Conservation (phyloP, 2,888 invertebrate genomes). For the Habrosyne pyritoides region DNA sequence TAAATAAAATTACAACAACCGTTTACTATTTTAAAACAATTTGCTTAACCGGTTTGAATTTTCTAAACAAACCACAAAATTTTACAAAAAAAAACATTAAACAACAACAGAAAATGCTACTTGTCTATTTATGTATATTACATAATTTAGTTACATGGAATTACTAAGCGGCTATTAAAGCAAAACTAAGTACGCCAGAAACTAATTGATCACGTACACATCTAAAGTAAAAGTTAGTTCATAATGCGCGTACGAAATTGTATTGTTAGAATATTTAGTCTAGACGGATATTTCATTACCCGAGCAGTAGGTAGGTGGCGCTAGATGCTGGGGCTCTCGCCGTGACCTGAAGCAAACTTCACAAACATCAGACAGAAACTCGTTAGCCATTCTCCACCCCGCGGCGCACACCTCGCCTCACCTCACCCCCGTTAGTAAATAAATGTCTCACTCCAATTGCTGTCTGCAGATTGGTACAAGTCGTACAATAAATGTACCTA, state of each 20-base stretch:
- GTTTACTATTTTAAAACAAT: too few species aligned
- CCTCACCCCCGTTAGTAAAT: constrained; percentile 32
- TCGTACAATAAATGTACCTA: constrained; percentile 29
- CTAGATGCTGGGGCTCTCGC: constrained; percentile 23
- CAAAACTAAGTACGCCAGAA: neutral
- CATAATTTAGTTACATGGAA: neutral
- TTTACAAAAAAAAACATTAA: too few species aligned
- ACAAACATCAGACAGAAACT: constrained; percentile 59
- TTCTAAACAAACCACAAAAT: too few species aligned
- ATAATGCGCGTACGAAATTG: neutral
- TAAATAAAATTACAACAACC: too few species aligned
- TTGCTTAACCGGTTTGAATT: too few species aligned
- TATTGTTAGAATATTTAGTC: constrained; percentile 2
- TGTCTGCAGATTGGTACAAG: constrained; percentile 32
- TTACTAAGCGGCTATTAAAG: neutral
- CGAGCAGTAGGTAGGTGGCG: constrained; percentile 26
- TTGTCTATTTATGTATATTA: too few species aligned
- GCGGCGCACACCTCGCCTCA: constrained; percentile 29
- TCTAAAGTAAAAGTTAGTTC: neutral
- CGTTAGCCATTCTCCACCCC: constrained; percentile 48
- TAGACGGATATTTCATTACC: constrained; percentile 40
- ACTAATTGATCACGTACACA: constrained; percentile 5
- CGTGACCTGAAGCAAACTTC: constrained; percentile 52
- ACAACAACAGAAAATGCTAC: too few species aligned
- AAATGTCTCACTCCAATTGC: constrained; percentile 47